Percentiles rank a stretch among this genome's conserved stretches.
These are phyloP conservation scores for Gisinianus flammeolus DNA, from an alignment of 2,888 invertebrate species.

Conservation along the genomic window DNA sequence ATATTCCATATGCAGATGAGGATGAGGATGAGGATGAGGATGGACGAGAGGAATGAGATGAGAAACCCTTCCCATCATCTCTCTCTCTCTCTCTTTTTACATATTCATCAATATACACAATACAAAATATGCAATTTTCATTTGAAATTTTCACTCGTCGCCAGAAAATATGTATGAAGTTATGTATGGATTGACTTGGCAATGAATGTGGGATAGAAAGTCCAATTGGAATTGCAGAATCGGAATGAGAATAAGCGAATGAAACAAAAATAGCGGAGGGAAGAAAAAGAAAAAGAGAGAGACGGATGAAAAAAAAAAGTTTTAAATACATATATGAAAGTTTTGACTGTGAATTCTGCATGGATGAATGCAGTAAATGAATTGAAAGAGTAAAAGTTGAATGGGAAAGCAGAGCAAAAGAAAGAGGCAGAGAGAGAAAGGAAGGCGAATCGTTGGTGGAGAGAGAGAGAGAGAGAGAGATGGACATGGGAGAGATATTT, in stretches of 20 bases:
- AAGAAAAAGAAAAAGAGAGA: background rate
- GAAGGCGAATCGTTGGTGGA: background rate
- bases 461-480: background rate
- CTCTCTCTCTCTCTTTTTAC: background rate
- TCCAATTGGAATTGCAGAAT: background rate
- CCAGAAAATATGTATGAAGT: too few relatives aligned
- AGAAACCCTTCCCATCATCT: too few relatives aligned
- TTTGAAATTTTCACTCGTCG: background rate
- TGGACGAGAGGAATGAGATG: too few relatives aligned
- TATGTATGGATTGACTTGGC: background rate
- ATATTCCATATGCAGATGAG: constrained; percentile 15
- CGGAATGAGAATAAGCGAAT: background rate
- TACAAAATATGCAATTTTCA: background rate
- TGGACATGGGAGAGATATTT: background rate
- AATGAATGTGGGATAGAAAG: background rate
- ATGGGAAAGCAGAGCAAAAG: background rate
- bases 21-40: too few relatives aligned
- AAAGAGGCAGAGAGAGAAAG: background rate
- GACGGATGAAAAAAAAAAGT: background rate
- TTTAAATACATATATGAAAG: background rate
- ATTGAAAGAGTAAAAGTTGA: background rate
- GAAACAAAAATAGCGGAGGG: background rate
- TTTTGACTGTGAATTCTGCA: background rate
- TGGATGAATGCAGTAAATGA: background rate
- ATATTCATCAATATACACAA: background rate